Percentiles rank a stretch among this genome's conserved stretches.
phyloP scores from a whole-genome alignment of 2,797 vertebrate genomes.

The Spondyliosoma cantharus region DNA sequence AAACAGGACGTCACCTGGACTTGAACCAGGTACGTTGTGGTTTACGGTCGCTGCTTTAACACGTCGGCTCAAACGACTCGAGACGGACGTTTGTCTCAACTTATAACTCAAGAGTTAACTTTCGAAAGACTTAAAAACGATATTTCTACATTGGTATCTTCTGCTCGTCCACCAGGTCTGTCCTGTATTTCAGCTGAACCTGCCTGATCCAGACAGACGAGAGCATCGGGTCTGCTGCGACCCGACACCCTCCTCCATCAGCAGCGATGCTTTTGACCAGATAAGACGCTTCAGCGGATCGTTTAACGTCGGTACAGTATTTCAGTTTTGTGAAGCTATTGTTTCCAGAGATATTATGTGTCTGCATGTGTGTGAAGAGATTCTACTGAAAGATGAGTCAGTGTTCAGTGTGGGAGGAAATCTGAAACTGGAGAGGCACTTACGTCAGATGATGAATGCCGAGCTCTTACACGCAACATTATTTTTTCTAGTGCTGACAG shows the following conservation, averaged over 20 bases:
- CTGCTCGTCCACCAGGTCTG: not conserved
- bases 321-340: not conserved
- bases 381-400: slow-evolving; percentile 55
- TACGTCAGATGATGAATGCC: slow-evolving; percentile 21
- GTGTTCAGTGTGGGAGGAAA: slow-evolving; percentile 44
- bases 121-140: no score
- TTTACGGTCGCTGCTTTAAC: no score
- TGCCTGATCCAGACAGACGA: not conserved
- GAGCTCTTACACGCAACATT: slow-evolving; percentile 24
- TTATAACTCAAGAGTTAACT: no score
- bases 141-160: no score
- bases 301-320: not conserved
- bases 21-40: no score
- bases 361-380: slow-evolving; percentile 32
- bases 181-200: slow-evolving; percentile 12
- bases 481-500: not conserved
- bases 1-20: no score
- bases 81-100: no score
- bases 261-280: slow-evolving; percentile 23
- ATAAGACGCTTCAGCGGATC: slow-evolving; percentile 3
- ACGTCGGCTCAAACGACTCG: no score
- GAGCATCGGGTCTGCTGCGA: not conserved
- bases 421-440: slow-evolving; percentile 30
- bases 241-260: slow-evolving; percentile 6
- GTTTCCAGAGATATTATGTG: slow-evolving; percentile 50